Percentiles rank a stretch among this genome's conserved stretches.
phyloP scores from a whole-genome alignment of 2,797 vertebrate genomes.

The Sparus aurata region DNA sequence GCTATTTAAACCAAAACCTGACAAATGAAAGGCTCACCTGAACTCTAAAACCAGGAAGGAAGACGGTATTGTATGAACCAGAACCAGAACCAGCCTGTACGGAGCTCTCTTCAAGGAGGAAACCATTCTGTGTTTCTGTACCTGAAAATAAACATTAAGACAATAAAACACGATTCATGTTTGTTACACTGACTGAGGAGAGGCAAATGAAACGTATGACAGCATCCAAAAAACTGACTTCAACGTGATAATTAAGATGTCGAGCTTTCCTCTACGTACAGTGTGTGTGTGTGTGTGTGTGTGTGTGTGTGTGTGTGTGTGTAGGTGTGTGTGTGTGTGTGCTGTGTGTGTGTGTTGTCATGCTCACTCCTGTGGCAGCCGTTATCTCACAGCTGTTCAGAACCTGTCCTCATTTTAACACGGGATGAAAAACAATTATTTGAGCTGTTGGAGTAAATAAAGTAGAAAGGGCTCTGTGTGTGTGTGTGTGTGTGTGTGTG shows the following conservation, averaged over 20 bases:
- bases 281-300: background rate
- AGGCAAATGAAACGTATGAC: background rate
- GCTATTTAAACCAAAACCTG: background rate
- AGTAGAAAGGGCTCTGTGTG: conserved; percentile 45
- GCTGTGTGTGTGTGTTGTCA: conserved; percentile 8
- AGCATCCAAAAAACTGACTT: conserved; percentile 30
- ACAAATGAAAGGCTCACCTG: background rate
- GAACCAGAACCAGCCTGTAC: background rate
- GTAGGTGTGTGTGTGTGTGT: background rate
- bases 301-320: background rate
- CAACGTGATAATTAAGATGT: conserved; percentile 41
- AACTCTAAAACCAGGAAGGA: background rate
- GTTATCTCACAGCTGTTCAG: conserved; percentile 56
- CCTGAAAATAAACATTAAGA: background rate
- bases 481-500: background rate
- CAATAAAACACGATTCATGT: background rate
- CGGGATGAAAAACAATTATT: conserved; percentile 66
- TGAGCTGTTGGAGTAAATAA: conserved; percentile 71
- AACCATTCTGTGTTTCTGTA: background rate
- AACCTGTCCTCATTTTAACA: conserved; percentile 58
- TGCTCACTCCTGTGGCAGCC: conserved; percentile 23
- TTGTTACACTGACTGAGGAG: conserved; percentile 7
- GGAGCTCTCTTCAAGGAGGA: background rate
- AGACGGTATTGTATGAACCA: background rate
- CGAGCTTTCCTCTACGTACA: conserved; percentile 1